Percentiles rank a stretch among this genome's conserved stretches.
phyloP scores from a whole-genome alignment of 2,113 vertebrate genomes.

The Eulemur rufifrons region DNA sequence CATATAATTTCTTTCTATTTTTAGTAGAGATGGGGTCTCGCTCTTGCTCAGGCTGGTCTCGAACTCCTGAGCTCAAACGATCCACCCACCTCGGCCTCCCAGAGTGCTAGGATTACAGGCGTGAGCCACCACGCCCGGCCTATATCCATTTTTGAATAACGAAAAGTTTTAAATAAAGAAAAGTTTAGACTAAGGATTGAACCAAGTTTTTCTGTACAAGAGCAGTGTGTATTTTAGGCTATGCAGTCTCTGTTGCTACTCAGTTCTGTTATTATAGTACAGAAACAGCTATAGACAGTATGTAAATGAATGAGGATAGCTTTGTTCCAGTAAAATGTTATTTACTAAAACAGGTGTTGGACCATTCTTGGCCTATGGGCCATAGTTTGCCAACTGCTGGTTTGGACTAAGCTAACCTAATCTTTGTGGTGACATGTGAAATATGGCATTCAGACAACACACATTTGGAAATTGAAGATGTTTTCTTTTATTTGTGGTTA shows the following conservation, averaged over 20 bases:
- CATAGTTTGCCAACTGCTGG: background rate
- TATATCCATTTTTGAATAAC: background rate
- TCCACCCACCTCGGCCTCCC: too few relatives aligned
- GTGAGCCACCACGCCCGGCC: too few relatives aligned
- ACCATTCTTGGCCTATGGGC: background rate
- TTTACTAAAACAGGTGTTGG: background rate
- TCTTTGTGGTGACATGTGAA: constrained; percentile 15
- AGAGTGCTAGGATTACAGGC: too few relatives aligned
- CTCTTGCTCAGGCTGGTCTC: too few relatives aligned
- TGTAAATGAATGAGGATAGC: background rate
- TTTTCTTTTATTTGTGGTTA: constrained; percentile 42
- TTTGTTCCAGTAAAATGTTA: background rate
- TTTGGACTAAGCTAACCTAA: background rate
- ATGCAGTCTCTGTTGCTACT: background rate
- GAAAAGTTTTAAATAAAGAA: background rate
- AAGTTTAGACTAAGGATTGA: constrained; percentile 13
- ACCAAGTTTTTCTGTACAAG: background rate
- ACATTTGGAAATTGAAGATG: constrained; percentile 14
- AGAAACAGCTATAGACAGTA: background rate
- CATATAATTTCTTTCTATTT: too few relatives aligned
- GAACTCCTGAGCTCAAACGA: too few relatives aligned
- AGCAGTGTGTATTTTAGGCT: background rate
- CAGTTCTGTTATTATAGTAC: background rate
- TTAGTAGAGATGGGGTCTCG: too few relatives aligned
- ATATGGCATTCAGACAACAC: background rate